These are phyloP conservation scores for Catostylus mosaicus DNA, from an alignment of 30 jellyfish, hydroid and myxozoan genomes.

Conservation along the genomic window DNA sequence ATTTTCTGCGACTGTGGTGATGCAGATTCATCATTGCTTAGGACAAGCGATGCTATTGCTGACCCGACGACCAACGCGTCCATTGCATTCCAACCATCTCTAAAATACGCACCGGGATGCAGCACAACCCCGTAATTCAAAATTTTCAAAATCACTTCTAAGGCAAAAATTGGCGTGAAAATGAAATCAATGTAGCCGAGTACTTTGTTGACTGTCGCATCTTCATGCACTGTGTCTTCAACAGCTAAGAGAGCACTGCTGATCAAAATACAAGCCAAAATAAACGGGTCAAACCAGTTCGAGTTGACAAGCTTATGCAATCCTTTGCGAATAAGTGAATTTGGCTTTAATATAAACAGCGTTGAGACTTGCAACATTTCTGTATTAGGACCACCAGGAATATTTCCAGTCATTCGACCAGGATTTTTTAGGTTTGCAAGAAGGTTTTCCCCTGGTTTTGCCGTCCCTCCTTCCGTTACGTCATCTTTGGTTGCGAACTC, in stretches of 20 bases:
- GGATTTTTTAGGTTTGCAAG: conserved; percentile 83
- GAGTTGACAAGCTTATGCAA: conserved; percentile 75
- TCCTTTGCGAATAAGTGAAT: conserved; percentile 64
- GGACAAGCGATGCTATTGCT: conserved; percentile 76
- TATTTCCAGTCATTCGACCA: conserved; percentile 80
- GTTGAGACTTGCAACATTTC: conserved; percentile 70
- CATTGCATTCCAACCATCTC: conserved; percentile 87
- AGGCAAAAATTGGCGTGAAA: conserved; percentile 79
- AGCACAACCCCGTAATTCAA: conserved; percentile 73
- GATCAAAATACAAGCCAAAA: conserved; percentile 65
- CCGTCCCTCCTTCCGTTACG: conserved; percentile 20
- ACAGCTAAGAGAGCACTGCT: conserved; percentile 89
- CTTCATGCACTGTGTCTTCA: conserved; percentile 80
- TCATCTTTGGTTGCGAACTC: conserved; percentile 38
- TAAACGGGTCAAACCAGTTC: conserved; percentile 72
- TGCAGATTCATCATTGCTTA: conserved; percentile 63
- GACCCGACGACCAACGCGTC: conserved; percentile 85
- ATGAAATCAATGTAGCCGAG: conserved; percentile 62
- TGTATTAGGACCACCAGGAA: conserved; percentile 62
- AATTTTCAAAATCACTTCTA: conserved; percentile 76
- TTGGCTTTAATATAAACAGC: conserved; percentile 58
- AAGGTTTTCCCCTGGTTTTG: conserved; percentile 81
- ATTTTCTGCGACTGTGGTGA: conserved; percentile 68
- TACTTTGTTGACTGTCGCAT: conserved; percentile 71
- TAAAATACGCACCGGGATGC: conserved; percentile 87